A percentile compares a stretch with the other conserved stretches of the same genome.
Conservation (phyloP, 2,888 invertebrate genomes). For the Drosophila anomelani region DNA sequence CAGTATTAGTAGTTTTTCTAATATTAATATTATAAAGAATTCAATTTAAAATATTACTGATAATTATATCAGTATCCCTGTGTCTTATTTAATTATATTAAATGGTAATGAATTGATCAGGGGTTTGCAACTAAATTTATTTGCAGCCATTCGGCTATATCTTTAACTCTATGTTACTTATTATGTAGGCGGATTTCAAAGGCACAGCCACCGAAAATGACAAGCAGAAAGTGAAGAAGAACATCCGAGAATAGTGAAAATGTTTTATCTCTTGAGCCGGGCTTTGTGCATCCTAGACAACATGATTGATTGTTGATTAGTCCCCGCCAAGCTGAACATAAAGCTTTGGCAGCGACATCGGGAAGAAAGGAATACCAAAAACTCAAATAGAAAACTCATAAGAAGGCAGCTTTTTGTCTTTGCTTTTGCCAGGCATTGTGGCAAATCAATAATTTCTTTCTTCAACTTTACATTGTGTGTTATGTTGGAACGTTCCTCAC, state of each 20-base stretch:
- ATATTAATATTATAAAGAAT: neutral
- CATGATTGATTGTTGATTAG: constrained; percentile 78
- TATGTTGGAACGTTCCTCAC: neutral
- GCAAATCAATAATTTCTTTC: constrained; percentile 75
- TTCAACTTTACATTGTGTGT: constrained; percentile 62
- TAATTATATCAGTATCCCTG: neutral
- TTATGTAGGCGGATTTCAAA: constrained; percentile 53
- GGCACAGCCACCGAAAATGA: constrained; percentile 33
- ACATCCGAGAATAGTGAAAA: constrained; percentile 7
- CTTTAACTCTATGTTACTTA: constrained; percentile 43
- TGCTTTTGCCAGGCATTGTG: constrained; percentile 55
- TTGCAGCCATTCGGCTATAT: constrained; percentile 1
- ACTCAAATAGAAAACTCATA: constrained; percentile 65
- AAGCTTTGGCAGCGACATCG: constrained; percentile 29
- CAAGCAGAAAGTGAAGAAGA: constrained; percentile 17
- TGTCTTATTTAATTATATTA: constrained; percentile 56
- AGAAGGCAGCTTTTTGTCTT: constrained; percentile 10
- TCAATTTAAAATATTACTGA: neutral
- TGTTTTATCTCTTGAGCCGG: constrained; percentile 58
- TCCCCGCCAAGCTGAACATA: constrained; percentile 41
- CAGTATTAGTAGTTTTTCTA: neutral
- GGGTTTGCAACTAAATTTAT: neutral
- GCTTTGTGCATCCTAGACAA: constrained; percentile 56
- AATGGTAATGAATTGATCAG: constrained; percentile 37
- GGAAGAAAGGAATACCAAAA: constrained; percentile 14